Percentiles rank a stretch among this genome's conserved stretches.
phyloP scores from a whole-genome alignment of 2,888 invertebrate genomes.

The Phorcus lineatus region DNA sequence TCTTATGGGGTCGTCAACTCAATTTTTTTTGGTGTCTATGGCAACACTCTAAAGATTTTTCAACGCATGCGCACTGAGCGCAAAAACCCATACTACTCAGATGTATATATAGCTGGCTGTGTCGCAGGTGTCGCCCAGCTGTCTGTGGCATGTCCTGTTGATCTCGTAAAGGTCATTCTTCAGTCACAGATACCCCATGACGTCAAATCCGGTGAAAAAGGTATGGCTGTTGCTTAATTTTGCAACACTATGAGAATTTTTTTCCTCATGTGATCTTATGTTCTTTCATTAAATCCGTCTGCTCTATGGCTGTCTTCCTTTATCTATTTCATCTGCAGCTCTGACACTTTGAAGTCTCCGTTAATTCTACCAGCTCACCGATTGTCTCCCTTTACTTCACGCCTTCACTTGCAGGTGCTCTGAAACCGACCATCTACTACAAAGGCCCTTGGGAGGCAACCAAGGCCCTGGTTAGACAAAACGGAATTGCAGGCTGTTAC shows the following conservation, averaged over 20 bases:
- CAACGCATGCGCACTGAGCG: conserved; percentile 40
- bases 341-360: too few relatives aligned
- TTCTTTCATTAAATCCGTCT: too few relatives aligned
- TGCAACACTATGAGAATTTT: not conserved
- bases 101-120: conserved; percentile 82
- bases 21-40: conserved; percentile 94
- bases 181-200: conserved; percentile 80
- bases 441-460: conserved; percentile 78
- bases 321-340: too few relatives aligned
- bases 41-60: conserved; percentile 78
- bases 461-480: conserved; percentile 78
- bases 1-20: conserved; percentile 94
- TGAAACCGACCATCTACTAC: conserved; percentile 36
- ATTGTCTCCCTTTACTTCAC: too few relatives aligned
- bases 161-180: conserved; percentile 90
- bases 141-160: conserved; percentile 90
- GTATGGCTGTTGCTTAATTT: not conserved
- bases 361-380: too few relatives aligned
- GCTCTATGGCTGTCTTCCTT: too few relatives aligned
- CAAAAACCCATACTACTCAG: conserved; percentile 42
- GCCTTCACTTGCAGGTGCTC: not conserved
- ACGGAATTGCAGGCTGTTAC: conserved; percentile 64
- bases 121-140: conserved; percentile 90
- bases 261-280: too few relatives aligned
- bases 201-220: not conserved